Base-by-base conservation (phyloP, 2,888 invertebrate species). In the Phaedon cochleariae region DNA sequence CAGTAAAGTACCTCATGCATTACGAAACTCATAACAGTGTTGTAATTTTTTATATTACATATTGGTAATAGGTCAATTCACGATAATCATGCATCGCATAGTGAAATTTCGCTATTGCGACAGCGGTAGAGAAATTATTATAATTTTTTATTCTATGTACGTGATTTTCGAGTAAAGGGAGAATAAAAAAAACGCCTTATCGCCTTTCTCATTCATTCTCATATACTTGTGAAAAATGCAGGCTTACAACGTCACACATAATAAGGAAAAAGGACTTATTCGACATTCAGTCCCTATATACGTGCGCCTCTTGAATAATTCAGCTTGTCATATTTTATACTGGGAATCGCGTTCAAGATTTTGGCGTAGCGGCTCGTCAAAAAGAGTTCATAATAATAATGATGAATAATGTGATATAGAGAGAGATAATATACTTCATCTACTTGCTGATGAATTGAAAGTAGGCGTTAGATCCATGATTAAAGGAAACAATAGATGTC, bases 251-350 rank as follows among this genome's bases (percentile, higher is more conserved):
- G 61, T 67, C 55, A 64, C 64, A 57, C 55, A 60, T 68, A 63
- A 68, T 59, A 65, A 54, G 65, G 45, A 68, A 68, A 68, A 64
- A 68, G 57, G 58, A 58, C 59, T 52, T 61, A 68, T 68, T 60
- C 61, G 61, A 63, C 58, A 65, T 65, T 61, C 65, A 63, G 63
- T 51, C 65, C 37, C 41, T 41, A 41, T 55, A 45, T 63, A 65
- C 68, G 65, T 68, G 68, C 51, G 61, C 55, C 61, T 61, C 20
- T 45, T 77, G 75, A 77, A 77, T 77, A 74, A 77, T 77, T 77
- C 76, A 77, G 65, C 74, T 73, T 77, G 76, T 76, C 77, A 77
- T 77, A 76, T 75, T 77, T 76, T 75, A 77, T 66, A 62, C 66
- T 73, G 73, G 72, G 72, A 70, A 64, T 68, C 69, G 72, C 71